A percentile compares a stretch with the other conserved stretches of the same genome.
Conservation (phyloP, 30 jellyfish, hydroid and myxozoan species). For the Mastigias papua region DNA sequence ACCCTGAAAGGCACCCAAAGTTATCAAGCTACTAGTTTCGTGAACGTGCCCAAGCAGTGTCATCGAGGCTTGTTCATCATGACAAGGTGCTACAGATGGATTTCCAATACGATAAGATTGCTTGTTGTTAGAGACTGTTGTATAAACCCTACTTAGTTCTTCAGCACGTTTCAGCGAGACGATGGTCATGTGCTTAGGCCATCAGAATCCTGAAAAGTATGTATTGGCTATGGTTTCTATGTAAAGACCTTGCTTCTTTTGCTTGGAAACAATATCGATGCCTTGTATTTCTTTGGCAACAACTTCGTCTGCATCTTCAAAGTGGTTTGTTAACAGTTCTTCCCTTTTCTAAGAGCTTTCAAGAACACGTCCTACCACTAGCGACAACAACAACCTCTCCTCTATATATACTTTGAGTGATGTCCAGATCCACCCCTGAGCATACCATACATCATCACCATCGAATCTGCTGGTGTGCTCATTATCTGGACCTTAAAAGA, state of each 20-base stretch:
- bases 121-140: slow-evolving; percentile 29
- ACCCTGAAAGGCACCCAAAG: slow-evolving; percentile 1
- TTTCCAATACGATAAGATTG: slow-evolving; percentile 1
- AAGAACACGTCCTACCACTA: background rate
- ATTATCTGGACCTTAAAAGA: too few species aligned
- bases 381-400: slow-evolving; percentile 12
- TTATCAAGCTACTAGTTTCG: slow-evolving; percentile 10
- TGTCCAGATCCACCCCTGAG: too few species aligned
- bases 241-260: slow-evolving; percentile 21
- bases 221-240: too few species aligned
- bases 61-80: slow-evolving; percentile 1
- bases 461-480: too few species aligned
- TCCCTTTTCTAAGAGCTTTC: slow-evolving; percentile 11
- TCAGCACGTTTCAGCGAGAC: slow-evolving; percentile 9
- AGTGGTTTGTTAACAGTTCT: background rate
- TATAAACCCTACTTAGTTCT: slow-evolving; percentile 3
- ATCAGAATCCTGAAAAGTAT: too few species aligned
- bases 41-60: slow-evolving; percentile 19
- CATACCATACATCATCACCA: too few species aligned
- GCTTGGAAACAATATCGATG: slow-evolving; percentile 18
- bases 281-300: slow-evolving; percentile 3
- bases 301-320: slow-evolving; percentile 14
- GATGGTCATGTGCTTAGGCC: slow-evolving; percentile 18
- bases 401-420: too few species aligned
- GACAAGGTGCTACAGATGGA: slow-evolving; percentile 21